Percentiles rank a stretch among this genome's conserved stretches.
Evolutionary conservation across 2,797 vertebrate species (phyloP).

Genomic region (Eupleurogrammus muticus): DNA sequence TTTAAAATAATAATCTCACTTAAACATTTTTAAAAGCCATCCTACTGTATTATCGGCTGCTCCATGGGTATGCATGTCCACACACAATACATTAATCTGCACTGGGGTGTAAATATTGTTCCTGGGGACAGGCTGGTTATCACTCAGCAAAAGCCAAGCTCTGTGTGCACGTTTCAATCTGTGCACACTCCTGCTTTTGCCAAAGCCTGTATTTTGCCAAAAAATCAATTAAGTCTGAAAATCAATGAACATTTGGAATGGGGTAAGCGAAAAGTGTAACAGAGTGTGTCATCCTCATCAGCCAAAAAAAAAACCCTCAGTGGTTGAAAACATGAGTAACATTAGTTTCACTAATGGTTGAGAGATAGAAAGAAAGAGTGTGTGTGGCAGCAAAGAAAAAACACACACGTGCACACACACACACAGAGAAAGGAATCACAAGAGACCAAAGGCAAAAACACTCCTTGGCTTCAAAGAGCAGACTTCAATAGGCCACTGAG

Average conservation of each 20-base stretch:
- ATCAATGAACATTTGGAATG: slow-evolving; percentile 60
- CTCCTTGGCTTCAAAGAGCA: slow-evolving; percentile 50
- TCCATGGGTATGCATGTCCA: slow-evolving; percentile 1
- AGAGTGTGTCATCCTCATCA: slow-evolving; percentile 35
- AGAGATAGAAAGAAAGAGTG: not conserved
- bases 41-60: slow-evolving; percentile 13
- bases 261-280: slow-evolving; percentile 25
- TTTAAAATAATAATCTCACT: not conserved
- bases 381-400: slow-evolving; percentile 11
- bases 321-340: slow-evolving; percentile 11
- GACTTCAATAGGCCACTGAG: slow-evolving; percentile 30
- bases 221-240: slow-evolving; percentile 67
- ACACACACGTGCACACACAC: slow-evolving; percentile 3
- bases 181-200: slow-evolving; percentile 37
- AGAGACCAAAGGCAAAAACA: slow-evolving; percentile 41
- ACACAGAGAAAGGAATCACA: slow-evolving; percentile 5
- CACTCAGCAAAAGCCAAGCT: slow-evolving; percentile 17
- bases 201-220: slow-evolving; percentile 61
- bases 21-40: not conserved
- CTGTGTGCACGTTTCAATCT: slow-evolving; percentile 8
- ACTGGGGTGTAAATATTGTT: slow-evolving; percentile 45
- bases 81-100: slow-evolving; percentile 27
- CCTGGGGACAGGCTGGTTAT: slow-evolving; percentile 22
- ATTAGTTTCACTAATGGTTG: slow-evolving; percentile 22
- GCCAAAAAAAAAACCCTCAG: slow-evolving; percentile 38